Evolutionary conservation across 35 echinoderm and acorn worm species (phyloP).

Genomic region (Diadema setosum): DNA sequence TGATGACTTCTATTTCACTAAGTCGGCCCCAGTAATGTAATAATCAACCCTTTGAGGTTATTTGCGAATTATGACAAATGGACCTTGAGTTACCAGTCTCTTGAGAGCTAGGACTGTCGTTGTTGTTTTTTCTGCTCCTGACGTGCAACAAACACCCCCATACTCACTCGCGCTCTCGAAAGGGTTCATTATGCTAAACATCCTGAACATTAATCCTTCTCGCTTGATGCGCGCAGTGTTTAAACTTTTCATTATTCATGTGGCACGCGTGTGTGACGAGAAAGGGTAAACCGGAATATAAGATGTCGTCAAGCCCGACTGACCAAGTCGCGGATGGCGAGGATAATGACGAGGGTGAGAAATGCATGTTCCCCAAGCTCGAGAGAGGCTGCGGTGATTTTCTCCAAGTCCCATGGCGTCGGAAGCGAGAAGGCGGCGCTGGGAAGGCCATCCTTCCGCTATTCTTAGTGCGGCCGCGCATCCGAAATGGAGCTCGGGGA

Average conservation of each 20-base stretch:
- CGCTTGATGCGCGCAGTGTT: neutral
- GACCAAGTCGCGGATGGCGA: neutral
- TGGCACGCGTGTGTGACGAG: neutral
- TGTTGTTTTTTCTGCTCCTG: neutral
- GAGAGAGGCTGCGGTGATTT: conserved; percentile 7
- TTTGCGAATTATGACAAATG: conserved; percentile 4
- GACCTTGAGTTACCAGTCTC: neutral
- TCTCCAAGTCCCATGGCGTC: neutral
- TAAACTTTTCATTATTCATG: conserved; percentile 12
- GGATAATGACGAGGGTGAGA: neutral
- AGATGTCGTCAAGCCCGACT: neutral
- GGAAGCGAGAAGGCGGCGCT: neutral
- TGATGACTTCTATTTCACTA: too few species aligned
- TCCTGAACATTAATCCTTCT: neutral
- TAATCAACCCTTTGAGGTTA: too few species aligned
- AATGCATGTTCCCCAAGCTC: neutral
- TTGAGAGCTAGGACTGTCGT: neutral
- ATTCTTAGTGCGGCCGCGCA: neutral
- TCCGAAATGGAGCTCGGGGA: neutral
- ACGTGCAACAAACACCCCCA: neutral
- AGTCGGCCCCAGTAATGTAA: too few species aligned
- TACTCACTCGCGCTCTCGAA: neutral
- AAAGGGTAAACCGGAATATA: neutral
- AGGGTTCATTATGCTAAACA: neutral
- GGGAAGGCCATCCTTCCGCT: neutral